A percentile compares a stretch with the other conserved stretches of the same genome.
phyloP scores from a whole-genome alignment of 1,140 invertebrate genomes.

The Scaptomyza hsui region DNA sequence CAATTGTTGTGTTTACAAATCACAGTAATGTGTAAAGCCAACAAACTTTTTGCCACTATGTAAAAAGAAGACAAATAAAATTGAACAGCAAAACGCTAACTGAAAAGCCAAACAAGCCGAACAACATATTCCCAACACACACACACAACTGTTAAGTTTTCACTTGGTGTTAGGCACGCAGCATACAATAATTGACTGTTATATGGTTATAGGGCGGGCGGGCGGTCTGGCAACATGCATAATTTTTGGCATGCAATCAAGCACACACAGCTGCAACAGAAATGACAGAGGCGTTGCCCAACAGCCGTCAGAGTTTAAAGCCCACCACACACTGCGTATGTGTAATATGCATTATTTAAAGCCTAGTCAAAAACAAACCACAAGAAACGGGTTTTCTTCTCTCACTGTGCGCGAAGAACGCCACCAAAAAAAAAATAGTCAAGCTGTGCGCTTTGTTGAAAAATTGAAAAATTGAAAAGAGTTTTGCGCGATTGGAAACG shows the following conservation, averaged over 20 bases:
- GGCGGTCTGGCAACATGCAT: conserved; percentile 52
- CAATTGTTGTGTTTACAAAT: conserved; percentile 6
- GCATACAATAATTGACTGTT: conserved; percentile 12
- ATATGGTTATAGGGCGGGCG: background rate
- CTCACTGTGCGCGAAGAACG: conserved; percentile 29
- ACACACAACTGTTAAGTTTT: conserved; percentile 49
- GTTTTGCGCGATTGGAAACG: conserved; percentile 60
- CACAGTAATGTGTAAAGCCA: conserved; percentile 18
- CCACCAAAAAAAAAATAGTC: conserved; percentile 13
- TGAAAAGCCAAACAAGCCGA: conserved; percentile 48
- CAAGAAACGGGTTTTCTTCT: conserved; percentile 49
- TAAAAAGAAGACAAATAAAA: conserved; percentile 21
- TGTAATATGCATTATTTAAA: conserved; percentile 53
- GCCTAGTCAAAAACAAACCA: background rate
- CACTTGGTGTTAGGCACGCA: conserved; percentile 49
- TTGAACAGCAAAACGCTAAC: conserved; percentile 35
- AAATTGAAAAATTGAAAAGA: conserved; percentile 12
- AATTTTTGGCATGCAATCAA: conserved; percentile 62
- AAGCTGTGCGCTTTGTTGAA: conserved; percentile 8
- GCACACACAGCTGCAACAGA: conserved; percentile 39
- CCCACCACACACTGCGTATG: conserved; percentile 71
- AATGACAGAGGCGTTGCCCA: conserved; percentile 44
- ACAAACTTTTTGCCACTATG: background rate
- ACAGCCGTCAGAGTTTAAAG: conserved; percentile 1
- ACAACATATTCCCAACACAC: conserved; percentile 36